Evolutionary conservation across 2,888 invertebrate genomes (phyloP).

Genomic region (Oasisia sp.): DNA sequence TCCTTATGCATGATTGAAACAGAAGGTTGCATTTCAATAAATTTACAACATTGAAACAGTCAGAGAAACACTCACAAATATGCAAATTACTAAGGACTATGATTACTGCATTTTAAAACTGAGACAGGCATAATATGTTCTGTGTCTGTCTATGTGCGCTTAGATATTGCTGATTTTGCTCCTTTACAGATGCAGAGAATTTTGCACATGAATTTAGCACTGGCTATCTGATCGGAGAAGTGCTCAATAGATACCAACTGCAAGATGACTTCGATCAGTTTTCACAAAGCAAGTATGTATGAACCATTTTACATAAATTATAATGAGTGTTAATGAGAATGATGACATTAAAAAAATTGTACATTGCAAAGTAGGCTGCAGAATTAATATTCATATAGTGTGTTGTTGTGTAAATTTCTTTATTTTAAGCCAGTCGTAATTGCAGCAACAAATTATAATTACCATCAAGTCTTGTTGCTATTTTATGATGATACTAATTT

Average conservation of each 20-base stretch:
- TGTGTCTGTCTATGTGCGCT: not conserved
- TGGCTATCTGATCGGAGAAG: conserved; percentile 65
- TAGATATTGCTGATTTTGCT: not conserved
- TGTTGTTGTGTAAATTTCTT: not conserved
- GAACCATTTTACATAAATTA: not conserved
- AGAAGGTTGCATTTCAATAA: no score
- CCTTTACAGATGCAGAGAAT: conserved; percentile 51
- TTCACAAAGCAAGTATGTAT: conserved; percentile 61
- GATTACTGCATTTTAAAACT: no score
- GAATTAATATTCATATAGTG: not conserved
- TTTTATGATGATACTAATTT: not conserved
- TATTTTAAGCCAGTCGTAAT: not conserved
- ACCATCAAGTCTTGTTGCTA: not conserved
- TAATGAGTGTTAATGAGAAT: not conserved
- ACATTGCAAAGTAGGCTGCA: not conserved
- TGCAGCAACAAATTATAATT: not conserved
- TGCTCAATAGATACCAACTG: conserved; percentile 60
- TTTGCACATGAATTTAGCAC: conserved; percentile 63
- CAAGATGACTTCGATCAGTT: conserved; percentile 66
- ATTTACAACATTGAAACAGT: no score
- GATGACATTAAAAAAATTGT: not conserved
- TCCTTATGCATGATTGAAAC: no score
- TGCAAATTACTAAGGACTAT: no score
- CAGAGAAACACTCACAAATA: no score
- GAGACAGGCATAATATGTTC: not conserved